Evolutionary conservation across 2,888 invertebrate species (phyloP).

Genomic region (Chymomyza amoena): DNA sequence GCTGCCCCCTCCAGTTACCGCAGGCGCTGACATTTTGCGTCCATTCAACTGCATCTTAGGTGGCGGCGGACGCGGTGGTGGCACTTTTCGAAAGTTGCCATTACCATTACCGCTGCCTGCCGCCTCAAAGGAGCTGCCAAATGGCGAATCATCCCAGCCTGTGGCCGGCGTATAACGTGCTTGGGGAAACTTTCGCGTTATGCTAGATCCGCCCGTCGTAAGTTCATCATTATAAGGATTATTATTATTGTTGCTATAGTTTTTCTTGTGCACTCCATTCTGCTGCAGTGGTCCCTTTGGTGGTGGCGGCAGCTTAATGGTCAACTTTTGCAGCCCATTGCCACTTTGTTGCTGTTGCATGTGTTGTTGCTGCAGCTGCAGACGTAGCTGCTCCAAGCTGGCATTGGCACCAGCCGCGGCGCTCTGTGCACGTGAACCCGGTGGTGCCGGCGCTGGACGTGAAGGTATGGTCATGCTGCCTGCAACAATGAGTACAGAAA

Average conservation of each 20-base stretch:
- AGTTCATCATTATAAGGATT: slow-evolving; percentile 37
- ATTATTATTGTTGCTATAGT: slow-evolving; percentile 43
- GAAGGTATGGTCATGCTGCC: slow-evolving; percentile 78
- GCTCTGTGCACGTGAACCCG: slow-evolving; percentile 64
- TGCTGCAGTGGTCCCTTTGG: slow-evolving; percentile 63
- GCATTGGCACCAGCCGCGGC: slow-evolving; percentile 76
- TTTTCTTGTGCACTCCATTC: slow-evolving; percentile 27
- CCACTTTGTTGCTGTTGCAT: slow-evolving; percentile 62
- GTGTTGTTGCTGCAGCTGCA: slow-evolving; percentile 69
- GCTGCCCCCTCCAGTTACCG: slow-evolving; percentile 18
- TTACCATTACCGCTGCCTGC: slow-evolving; percentile 30
- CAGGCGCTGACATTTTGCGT: slow-evolving; percentile 50
- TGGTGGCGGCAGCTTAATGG: slow-evolving; percentile 77
- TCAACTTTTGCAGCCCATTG: slow-evolving; percentile 69
- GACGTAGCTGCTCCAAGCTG: slow-evolving; percentile 74
- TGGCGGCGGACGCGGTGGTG: slow-evolving; percentile 78
- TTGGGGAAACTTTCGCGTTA: slow-evolving; percentile 75
- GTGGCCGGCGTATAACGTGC: slow-evolving; percentile 77
- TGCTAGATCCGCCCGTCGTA: slow-evolving; percentile 48
- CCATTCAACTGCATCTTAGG: slow-evolving; percentile 69
- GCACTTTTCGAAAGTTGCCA: slow-evolving; percentile 70
- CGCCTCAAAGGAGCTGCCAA: slow-evolving; percentile 41
- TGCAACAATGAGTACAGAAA: slow-evolving; percentile 15
- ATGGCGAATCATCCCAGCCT: slow-evolving; percentile 76
- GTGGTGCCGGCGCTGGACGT: slow-evolving; percentile 78